phyloP scores from a whole-genome alignment of 2,113 vertebrate species.

The Apeltes quadracus region DNA sequence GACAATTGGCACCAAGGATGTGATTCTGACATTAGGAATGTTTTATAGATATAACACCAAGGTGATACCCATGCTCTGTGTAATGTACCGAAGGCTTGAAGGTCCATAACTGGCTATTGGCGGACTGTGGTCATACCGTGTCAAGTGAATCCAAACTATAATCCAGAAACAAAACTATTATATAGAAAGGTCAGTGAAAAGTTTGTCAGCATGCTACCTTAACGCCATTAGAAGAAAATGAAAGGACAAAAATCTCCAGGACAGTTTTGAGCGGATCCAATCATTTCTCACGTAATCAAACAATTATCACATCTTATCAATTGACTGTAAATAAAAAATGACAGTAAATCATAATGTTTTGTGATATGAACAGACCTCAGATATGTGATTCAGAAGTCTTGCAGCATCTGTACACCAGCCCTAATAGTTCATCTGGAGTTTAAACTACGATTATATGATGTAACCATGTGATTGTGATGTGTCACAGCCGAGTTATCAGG shows the following conservation, averaged over 20 bases:
- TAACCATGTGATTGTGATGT: slow-evolving; percentile 20
- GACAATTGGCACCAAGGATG: slow-evolving; percentile 7
- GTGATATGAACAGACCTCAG: slow-evolving; percentile 45
- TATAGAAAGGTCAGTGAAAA: slow-evolving; percentile 16
- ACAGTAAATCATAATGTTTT: slow-evolving; percentile 37
- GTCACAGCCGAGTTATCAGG: slow-evolving; percentile 25
- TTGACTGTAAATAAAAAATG: slow-evolving; percentile 24
- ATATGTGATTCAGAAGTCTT: slow-evolving; percentile 60
- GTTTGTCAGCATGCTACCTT: slow-evolving; percentile 24
- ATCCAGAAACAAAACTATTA: neutral
- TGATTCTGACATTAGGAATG: slow-evolving; percentile 25
- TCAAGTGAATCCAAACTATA: slow-evolving; percentile 2
- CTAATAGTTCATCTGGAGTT: slow-evolving; percentile 60
- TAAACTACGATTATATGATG: slow-evolving; percentile 34
- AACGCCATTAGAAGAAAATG: slow-evolving; percentile 11
- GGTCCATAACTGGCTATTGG: slow-evolving; percentile 9
- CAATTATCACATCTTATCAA: slow-evolving; percentile 28
- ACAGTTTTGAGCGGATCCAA: slow-evolving; percentile 25
- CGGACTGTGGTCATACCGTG: slow-evolving; percentile 7
- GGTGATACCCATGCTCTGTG: slow-evolving; percentile 30
- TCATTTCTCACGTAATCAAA: slow-evolving; percentile 25
- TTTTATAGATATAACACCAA: slow-evolving; percentile 5
- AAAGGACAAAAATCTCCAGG: slow-evolving; percentile 18
- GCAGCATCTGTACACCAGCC: slow-evolving; percentile 72
- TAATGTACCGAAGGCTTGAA: slow-evolving; percentile 45